Percentiles rank a stretch among this genome's conserved stretches.
Conservation (phyloP, 2,888 invertebrate species). For the Trachelus iudaicus region DNA sequence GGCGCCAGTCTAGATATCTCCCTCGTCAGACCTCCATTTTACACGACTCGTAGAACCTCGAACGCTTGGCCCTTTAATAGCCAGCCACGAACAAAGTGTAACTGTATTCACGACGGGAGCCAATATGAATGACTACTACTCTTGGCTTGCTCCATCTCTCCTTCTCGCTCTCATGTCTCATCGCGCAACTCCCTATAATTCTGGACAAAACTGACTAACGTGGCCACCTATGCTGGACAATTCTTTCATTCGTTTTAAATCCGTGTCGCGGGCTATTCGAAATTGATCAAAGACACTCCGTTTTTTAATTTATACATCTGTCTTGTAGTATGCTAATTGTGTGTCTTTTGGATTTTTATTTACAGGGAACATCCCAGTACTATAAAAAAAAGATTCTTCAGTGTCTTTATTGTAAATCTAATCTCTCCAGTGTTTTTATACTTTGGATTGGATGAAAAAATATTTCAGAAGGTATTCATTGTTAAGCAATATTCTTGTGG, state of each 20-base stretch:
- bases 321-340: background rate
- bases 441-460: slow-evolving; percentile 74
- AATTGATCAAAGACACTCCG: background rate
- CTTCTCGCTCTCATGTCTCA: slow-evolving; percentile 21
- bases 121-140: slow-evolving; percentile 26
- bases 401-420: slow-evolving; percentile 84
- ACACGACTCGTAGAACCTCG: slow-evolving; percentile 15
- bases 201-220: slow-evolving; percentile 6
- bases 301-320: background rate
- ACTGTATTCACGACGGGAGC: slow-evolving; percentile 35
- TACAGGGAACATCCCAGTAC: slow-evolving; percentile 89
- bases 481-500: background rate
- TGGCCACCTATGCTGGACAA: slow-evolving; percentile 8
- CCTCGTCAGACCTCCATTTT: slow-evolving; percentile 19
- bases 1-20: slow-evolving; percentile 5
- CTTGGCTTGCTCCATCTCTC: background rate
- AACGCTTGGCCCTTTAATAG: slow-evolving; percentile 29
- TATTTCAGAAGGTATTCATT: slow-evolving; percentile 69
- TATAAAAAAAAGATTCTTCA: slow-evolving; percentile 87
- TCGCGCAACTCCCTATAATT: slow-evolving; percentile 7
- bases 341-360: slow-evolving; percentile 29
- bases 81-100: slow-evolving; percentile 42
- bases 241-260: background rate
- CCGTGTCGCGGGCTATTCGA: background rate
- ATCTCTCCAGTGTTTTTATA: slow-evolving; percentile 83